Base-by-base conservation (phyloP, 2,888 invertebrate genomes). In the Drosophila histrio region DNA sequence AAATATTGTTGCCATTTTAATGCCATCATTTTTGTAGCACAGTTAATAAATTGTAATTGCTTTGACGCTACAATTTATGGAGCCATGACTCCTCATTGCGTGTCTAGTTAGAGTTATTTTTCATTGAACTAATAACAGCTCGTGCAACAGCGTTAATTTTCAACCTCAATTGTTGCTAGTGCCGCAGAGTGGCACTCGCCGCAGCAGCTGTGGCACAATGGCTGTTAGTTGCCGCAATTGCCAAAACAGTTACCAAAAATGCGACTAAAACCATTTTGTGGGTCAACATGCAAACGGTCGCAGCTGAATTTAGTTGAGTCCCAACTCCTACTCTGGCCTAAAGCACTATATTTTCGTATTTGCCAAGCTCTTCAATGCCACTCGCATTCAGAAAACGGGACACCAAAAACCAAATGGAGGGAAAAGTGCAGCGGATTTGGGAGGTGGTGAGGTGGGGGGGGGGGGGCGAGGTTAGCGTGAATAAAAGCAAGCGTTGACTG, bases 331-430 rank as follows among this genome's bases (percentile, higher is more conserved):
- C 41, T 52, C 65, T 52, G 41, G 44, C 50, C 38, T n/a, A 26
- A 50, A 50, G 50, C 50, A 59, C 58, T 65, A 46, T 57, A 44
- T 56, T 74, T 66, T 79, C 53, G 59, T 83, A 82, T 82, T 82
- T 86, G 78, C 78, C 46, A 30, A 76, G 71, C 78, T 43, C 86
- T 82, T 82, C 64, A 73, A 75, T 75, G 69, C 64, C 62, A 60
- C 39, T 49, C 59, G 53, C 41, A 52, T 59, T 58, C 47, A 15
- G 41, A 57, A 38, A 57, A 30, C n/a, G 39, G 60, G 52, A 56
- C 49, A 61, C 68, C 60, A 43, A 64, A 65, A 68, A 50, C 67
- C 67, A 74, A 77, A 68, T 41, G 50, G 1, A 0, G 44, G 44
- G 21, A 11, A 9, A 11, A 8, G 17, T 4, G 32, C 19, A 13